These are phyloP conservation scores for Tetheella fluctuosa DNA, from an alignment of 2,888 invertebrate species.

Conservation along the genomic window DNA sequence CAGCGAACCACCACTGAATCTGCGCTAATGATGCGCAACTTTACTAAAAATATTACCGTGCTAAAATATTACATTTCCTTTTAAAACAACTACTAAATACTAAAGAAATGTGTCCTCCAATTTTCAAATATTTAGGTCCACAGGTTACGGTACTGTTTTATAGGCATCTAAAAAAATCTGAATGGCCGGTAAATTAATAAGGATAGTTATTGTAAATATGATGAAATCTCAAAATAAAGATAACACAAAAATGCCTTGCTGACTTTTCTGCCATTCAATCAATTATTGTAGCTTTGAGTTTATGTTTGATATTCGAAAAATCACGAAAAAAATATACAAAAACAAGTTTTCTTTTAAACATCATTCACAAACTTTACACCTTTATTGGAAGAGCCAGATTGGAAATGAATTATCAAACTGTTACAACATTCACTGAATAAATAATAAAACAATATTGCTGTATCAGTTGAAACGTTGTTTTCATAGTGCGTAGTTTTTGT, in stretches of 20 bases:
- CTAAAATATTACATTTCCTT: background rate
- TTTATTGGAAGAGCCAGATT: background rate
- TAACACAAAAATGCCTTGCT: too few species aligned
- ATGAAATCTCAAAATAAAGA: too few species aligned
- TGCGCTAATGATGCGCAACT: constrained; percentile 51
- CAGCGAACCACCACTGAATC: constrained; percentile 40
- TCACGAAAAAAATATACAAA: too few species aligned
- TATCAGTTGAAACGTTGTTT: constrained; percentile 13
- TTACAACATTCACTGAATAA: background rate
- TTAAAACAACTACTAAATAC: background rate
- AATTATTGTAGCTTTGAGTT: too few species aligned
- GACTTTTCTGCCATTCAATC: too few species aligned
- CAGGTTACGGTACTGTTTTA: too few species aligned
- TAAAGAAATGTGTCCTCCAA: background rate
- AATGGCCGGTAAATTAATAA: background rate
- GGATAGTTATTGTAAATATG: too few species aligned
- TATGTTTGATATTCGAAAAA: too few species aligned
- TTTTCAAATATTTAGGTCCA: too few species aligned
- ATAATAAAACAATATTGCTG: background rate
- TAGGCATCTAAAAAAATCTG: too few species aligned
- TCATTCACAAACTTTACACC: background rate
- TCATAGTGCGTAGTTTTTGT: constrained; percentile 64
- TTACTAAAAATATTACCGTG: constrained; percentile 30
- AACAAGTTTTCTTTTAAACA: too few species aligned
- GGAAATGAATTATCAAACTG: background rate